Evolutionary conservation across 2,888 invertebrate genomes (phyloP).

Genomic region (Digitonthophagus gazella): DNA sequence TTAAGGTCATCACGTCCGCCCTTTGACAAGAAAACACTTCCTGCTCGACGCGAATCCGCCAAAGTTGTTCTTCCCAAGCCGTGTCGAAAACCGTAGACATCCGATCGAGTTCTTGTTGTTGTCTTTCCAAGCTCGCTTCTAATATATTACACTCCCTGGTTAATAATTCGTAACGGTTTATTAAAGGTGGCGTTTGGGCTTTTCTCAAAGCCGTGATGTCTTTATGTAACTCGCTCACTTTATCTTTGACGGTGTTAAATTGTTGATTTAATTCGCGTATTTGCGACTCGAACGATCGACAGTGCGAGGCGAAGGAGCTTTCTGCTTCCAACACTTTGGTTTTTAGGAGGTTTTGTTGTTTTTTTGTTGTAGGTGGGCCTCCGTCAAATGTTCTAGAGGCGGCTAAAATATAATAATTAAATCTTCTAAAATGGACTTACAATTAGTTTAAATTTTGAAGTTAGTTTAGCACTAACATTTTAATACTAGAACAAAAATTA

Average conservation of each 20-base stretch:
- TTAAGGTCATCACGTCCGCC: constrained; percentile 63
- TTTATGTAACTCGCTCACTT: constrained; percentile 66
- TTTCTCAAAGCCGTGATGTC: constrained; percentile 65
- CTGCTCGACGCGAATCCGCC: constrained; percentile 68
- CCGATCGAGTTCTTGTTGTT: constrained; percentile 61
- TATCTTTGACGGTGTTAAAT: constrained; percentile 60
- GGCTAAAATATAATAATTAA: constrained; percentile 35
- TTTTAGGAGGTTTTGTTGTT: constrained; percentile 48
- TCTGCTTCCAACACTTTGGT: constrained; percentile 53
- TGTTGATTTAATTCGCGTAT: constrained; percentile 62
- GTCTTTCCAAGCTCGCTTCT: constrained; percentile 61
- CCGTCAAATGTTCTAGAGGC: constrained; percentile 45
- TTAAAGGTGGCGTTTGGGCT: constrained; percentile 48
- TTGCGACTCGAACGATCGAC: constrained; percentile 59
- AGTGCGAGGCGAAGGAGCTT: constrained; percentile 63
- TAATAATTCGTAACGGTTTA: constrained; percentile 55
- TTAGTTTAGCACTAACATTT: too few species aligned
- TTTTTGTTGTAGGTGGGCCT: constrained; percentile 46
- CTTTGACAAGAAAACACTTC: constrained; percentile 59
- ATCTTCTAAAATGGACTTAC: too few species aligned
- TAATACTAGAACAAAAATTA: too few species aligned
- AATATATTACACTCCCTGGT: constrained; percentile 59
- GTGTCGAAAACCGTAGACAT: constrained; percentile 61
- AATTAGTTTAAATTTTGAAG: too few species aligned
- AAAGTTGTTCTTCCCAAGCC: constrained; percentile 72